These are phyloP conservation scores for Takifugu bimaculatus DNA, from an alignment of 2,113 vertebrate species.

Conservation along the genomic window DNA sequence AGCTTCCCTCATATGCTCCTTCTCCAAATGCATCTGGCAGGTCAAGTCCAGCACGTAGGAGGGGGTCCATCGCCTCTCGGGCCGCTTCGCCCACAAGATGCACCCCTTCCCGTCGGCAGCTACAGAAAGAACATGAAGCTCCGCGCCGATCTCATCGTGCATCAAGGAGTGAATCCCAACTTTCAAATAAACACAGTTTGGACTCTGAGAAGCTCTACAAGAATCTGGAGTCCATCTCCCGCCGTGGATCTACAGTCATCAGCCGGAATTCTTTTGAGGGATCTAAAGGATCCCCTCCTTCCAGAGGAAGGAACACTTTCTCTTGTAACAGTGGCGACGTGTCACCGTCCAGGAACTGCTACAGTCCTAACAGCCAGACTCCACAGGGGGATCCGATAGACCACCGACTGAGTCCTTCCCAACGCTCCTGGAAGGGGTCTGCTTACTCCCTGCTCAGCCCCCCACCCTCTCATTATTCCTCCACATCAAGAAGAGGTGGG, in stretches of 20 bases:
- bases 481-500: slow-evolving; percentile 28
- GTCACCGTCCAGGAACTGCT: slow-evolving; percentile 56
- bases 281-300: slow-evolving; percentile 32
- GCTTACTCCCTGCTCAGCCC: slow-evolving; percentile 57
- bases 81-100: slow-evolving; percentile 38
- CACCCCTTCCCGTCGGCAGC: slow-evolving; percentile 46
- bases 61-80: slow-evolving; percentile 52
- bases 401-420: slow-evolving; percentile 52
- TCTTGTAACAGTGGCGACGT: slow-evolving; percentile 59
- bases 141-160: slow-evolving; percentile 41
- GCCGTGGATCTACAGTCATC: slow-evolving; percentile 44
- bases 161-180: slow-evolving; percentile 64
- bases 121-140: slow-evolving; percentile 28
- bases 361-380: slow-evolving; percentile 33
- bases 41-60: slow-evolving; percentile 68
- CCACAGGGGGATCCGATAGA: slow-evolving; percentile 44
- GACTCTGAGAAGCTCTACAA: slow-evolving; percentile 75
- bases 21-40: slow-evolving; percentile 68
- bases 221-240: slow-evolving; percentile 72
- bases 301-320: slow-evolving; percentile 30
- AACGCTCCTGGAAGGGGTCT: slow-evolving; percentile 61
- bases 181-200: slow-evolving; percentile 67
- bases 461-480: slow-evolving; percentile 46
- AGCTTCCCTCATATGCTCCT: slow-evolving; percentile 53
- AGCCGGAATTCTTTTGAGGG: slow-evolving; percentile 39